Evolutionary conservation across 2,113 vertebrate species (phyloP).

Genomic region (Spizaetus ornatus): DNA sequence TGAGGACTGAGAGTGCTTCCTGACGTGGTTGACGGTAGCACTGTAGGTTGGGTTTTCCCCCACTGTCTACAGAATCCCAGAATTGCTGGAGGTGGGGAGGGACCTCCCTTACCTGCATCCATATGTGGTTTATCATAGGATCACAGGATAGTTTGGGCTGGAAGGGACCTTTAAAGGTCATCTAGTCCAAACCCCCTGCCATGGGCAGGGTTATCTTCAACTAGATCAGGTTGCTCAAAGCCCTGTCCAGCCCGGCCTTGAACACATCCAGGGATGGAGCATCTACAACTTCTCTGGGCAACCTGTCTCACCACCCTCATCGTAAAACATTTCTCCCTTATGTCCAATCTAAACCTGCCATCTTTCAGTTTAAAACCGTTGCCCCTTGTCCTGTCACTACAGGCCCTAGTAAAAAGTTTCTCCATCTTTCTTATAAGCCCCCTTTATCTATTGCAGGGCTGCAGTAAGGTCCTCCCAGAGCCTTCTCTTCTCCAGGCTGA

Average conservation of each 20-base stretch:
- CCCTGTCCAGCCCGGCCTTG: background rate
- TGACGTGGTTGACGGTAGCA: accelerated
- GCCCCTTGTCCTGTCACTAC: background rate
- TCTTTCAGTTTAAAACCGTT: background rate
- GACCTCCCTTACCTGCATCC: background rate
- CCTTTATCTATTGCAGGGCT: background rate
- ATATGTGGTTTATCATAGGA: background rate
- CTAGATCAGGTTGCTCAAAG: background rate
- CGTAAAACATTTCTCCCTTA: background rate
- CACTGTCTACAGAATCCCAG: background rate
- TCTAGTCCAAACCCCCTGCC: background rate
- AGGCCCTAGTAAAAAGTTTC: background rate
- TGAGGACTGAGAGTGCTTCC: background rate
- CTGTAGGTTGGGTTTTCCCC: background rate
- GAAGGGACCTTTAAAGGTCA: background rate
- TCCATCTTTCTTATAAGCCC: background rate
- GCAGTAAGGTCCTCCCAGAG: too few species aligned
- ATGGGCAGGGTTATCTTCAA: background rate
- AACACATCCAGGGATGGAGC: background rate
- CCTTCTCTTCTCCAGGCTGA: too few species aligned
- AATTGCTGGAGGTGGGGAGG: background rate
- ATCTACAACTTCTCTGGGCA: background rate
- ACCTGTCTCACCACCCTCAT: background rate
- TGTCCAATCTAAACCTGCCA: background rate
- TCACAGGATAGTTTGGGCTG: background rate